Conservation (phyloP, 2,797 vertebrate species). For the Acrossocheilus fasciatus region DNA sequence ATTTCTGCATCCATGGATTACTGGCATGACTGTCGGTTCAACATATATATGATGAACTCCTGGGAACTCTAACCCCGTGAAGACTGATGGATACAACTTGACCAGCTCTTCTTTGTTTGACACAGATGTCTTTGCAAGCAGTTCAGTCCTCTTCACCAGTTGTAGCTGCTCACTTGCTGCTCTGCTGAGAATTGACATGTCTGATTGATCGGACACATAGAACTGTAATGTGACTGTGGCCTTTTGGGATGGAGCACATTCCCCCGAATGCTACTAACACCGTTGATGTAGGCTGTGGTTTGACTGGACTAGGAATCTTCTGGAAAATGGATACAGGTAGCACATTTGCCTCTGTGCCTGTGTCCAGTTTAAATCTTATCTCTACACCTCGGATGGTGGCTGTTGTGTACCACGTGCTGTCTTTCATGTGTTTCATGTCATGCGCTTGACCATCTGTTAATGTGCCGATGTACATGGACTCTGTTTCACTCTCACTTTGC, state of each 20-base stretch:
- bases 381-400: background rate
- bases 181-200: conserved; percentile 33
- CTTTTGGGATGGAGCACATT: background rate
- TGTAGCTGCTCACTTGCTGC: conserved; percentile 33
- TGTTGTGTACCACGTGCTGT: conserved; percentile 30
- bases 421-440: background rate
- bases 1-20: conserved; percentile 29
- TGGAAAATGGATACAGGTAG: background rate
- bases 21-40: background rate
- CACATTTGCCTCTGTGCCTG: conserved; percentile 37
- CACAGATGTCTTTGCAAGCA: background rate
- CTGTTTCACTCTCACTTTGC: conserved; percentile 8
- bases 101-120: conserved; percentile 39
- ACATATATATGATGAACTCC: conserved; percentile 30
- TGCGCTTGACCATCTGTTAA: background rate
- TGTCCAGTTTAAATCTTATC: conserved; percentile 38
- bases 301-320: conserved; percentile 3
- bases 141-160: conserved; percentile 36
- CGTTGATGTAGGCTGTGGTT: background rate
- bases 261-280: conserved; percentile 22
- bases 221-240: conserved; percentile 19
- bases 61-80: conserved; percentile 37
- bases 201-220: conserved; percentile 3
- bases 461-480: conserved; percentile 27
- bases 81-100: conserved; percentile 5